Percentiles rank a stretch among this genome's conserved stretches.
Evolutionary conservation across 2,888 invertebrate species (phyloP).

Genomic region (Andricus curvator): DNA sequence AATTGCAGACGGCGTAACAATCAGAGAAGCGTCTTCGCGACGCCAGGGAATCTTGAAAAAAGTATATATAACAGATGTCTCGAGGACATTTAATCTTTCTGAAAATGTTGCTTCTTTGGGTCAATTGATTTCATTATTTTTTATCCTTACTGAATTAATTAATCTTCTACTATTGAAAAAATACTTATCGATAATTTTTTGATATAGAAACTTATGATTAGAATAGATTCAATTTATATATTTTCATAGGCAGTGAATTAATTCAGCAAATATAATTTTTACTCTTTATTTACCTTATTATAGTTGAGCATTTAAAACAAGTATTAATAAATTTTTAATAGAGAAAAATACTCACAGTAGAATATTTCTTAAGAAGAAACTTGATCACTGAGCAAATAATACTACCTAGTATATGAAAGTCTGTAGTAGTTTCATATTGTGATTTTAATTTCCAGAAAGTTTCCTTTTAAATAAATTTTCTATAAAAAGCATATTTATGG

Average conservation of each 20-base stretch:
- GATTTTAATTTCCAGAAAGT: no score
- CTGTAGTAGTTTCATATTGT: no score
- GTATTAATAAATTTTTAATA: not conserved
- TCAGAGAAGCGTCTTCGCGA: not conserved
- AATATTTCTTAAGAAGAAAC: not conserved
- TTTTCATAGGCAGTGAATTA: not conserved
- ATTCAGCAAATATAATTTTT: not conserved
- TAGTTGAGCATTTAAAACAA: not conserved
- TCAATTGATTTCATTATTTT: not conserved
- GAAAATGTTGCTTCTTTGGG: not conserved
- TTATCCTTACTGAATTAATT: not conserved
- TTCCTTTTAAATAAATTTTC: no score
- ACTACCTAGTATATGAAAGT: not conserved
- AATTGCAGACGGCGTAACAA: constrained; percentile 2
- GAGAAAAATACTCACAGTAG: not conserved
- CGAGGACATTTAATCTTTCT: not conserved
- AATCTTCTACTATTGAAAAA: not conserved
- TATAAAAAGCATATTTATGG: no score
- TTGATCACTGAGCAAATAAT: not conserved
- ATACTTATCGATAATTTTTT: no score
- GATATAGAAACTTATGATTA: no score
- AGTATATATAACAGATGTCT: not conserved
- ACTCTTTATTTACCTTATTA: not conserved
- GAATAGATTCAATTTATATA: not conserved
- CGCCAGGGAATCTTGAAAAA: not conserved